Conservation (phyloP, 2,113 vertebrate genomes). For the Coregonus clupeaformis region DNA sequence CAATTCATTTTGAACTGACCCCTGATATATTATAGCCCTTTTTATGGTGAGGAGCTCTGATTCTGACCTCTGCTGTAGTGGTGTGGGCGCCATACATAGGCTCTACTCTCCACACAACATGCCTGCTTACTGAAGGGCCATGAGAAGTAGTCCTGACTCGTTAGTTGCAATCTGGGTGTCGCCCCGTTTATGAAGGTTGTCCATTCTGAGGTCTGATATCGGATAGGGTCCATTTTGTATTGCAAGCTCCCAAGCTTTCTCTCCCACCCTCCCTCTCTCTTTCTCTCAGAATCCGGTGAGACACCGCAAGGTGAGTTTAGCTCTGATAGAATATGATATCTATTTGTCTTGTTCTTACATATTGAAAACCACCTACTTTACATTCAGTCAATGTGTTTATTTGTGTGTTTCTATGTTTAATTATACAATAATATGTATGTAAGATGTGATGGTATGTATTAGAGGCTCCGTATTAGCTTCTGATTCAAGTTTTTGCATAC, state of each 20-base stretch:
- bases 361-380: too few relatives aligned
- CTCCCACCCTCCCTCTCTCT: background rate
- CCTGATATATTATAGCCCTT: background rate
- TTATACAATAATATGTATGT: background rate
- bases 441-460: background rate
- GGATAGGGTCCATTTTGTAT: constrained; percentile 57
- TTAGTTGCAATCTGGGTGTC: constrained; percentile 46
- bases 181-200: constrained; percentile 60
- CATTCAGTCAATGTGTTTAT: background rate
- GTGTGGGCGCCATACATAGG: too few relatives aligned
- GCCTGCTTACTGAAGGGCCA: constrained; percentile 44
- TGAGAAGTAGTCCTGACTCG: constrained; percentile 54
- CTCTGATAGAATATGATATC: constrained; percentile 1
- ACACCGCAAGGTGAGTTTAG: constrained; percentile 53
- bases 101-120: background rate
- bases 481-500: background rate
- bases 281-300: constrained; percentile 30
- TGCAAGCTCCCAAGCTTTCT: background rate
- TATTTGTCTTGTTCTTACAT: background rate
- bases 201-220: constrained; percentile 57
- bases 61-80: background rate
- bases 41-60: background rate
- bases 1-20: background rate
- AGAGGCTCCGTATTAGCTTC: too few relatives aligned
- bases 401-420: background rate